Evolutionary conservation across 2,113 vertebrate species (phyloP).

Genomic region (Aptenodytes patagonicus): DNA sequence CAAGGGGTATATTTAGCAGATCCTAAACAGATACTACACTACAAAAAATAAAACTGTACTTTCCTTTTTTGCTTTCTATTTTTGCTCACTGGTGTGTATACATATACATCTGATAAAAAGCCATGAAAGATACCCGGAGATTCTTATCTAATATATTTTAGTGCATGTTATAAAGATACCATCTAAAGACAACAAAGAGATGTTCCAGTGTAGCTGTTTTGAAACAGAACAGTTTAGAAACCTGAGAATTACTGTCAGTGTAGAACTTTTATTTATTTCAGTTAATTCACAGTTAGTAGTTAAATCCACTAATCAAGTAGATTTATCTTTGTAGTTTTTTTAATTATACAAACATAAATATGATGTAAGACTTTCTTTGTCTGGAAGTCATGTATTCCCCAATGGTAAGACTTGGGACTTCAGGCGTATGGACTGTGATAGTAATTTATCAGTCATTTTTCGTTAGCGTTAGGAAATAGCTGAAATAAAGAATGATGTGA

Average conservation of each 20-base stretch:
- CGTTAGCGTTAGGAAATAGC: neutral
- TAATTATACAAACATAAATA: neutral
- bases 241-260: neutral
- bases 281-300: neutral
- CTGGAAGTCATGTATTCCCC: neutral
- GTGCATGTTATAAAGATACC: neutral
- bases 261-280: neutral
- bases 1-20: neutral
- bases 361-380: neutral
- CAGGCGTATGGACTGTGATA: neutral
- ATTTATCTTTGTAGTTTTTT: neutral
- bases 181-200: neutral
- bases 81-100: neutral
- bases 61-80: neutral
- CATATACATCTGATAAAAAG: neutral
- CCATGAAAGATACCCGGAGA: neutral
- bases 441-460: neutral
- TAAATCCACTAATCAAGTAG: neutral
- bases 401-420: neutral
- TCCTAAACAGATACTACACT: neutral
- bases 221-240: neutral
- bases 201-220: neutral
- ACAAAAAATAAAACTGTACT: neutral
- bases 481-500: fast-evolving
- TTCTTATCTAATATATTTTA: neutral